Evolutionary conservation across 2,888 invertebrate species (phyloP).

Genomic region (Hydriomena furcata): DNA sequence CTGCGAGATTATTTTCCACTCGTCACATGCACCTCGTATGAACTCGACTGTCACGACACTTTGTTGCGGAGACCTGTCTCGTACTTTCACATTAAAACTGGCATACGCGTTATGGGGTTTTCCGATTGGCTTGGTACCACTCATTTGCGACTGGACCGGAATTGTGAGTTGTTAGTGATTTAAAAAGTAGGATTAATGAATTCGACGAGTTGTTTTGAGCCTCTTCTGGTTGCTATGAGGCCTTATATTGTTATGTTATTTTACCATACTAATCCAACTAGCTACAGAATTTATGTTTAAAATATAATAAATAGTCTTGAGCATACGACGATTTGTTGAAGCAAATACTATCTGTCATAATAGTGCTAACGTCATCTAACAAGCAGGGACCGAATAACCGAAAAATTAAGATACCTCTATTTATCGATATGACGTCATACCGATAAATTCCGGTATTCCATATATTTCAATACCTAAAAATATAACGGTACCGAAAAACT

Average conservation of each 20-base stretch:
- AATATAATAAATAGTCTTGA: not conserved
- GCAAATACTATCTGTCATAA: no score
- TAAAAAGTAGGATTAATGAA: constrained; percentile 18
- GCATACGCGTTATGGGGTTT: constrained; percentile 27
- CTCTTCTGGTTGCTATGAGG: constrained; percentile 21
- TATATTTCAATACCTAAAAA: no score
- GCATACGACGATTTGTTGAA: not conserved
- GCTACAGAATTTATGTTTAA: constrained; percentile 1
- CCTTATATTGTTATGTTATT: constrained; percentile 25
- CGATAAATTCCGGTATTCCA: no score
- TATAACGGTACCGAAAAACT: no score
- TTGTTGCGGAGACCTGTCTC: constrained; percentile 18
- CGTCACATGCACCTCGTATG: constrained; percentile 43
- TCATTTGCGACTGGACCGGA: constrained; percentile 27
- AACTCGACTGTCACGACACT: constrained; percentile 39
- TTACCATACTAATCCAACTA: not conserved
- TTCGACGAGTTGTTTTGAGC: constrained; percentile 11
- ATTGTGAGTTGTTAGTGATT: constrained; percentile 22
- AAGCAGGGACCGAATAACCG: no score
- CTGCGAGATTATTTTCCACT: constrained; percentile 68
- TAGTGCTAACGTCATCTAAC: no score
- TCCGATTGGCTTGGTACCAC: constrained; percentile 24
- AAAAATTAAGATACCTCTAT: no score
- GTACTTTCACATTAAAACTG: constrained; percentile 24
- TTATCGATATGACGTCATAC: no score